Conservation (phyloP, 2,797 vertebrate species). For the Neoniphon sammara region DNA sequence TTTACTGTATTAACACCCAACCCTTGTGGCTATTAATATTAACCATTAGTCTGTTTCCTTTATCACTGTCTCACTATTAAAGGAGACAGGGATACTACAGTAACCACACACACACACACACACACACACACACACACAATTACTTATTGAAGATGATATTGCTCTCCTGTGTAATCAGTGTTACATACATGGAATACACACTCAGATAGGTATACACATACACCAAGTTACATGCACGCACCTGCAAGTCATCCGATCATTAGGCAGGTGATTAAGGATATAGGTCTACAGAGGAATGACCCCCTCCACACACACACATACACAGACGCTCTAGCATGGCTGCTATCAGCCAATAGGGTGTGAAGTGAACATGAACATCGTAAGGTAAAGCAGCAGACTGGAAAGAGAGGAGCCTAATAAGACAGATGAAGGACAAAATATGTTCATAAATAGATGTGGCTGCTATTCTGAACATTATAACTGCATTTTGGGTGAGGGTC, state of each 20-base stretch:
- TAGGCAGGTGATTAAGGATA: conserved; percentile 42
- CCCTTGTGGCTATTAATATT: conserved; percentile 15
- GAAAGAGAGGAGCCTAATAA: no score
- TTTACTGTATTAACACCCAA: no score
- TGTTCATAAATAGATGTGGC: no score
- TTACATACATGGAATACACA: conserved; percentile 43
- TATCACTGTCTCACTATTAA: conserved; percentile 32
- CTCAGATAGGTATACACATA: conserved; percentile 33
- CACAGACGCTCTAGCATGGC: no score
- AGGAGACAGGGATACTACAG: conserved; percentile 15
- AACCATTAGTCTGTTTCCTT: conserved; percentile 29
- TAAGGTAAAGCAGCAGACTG: no score
- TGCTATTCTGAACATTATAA: no score
- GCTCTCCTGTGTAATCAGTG: conserved; percentile 50
- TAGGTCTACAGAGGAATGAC: conserved; percentile 23
- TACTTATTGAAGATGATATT: conserved; percentile 51
- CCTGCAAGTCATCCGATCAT: conserved; percentile 30
- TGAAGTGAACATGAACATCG: neutral
- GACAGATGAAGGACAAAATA: no score
- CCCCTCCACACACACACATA: no score
- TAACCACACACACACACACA: neutral
- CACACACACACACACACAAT: neutral
- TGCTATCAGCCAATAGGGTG: neutral
- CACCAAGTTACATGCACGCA: conserved; percentile 10
- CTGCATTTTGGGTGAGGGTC: no score